Conservation (phyloP, 2,888 invertebrate genomes). For the Furcula furcula region DNA sequence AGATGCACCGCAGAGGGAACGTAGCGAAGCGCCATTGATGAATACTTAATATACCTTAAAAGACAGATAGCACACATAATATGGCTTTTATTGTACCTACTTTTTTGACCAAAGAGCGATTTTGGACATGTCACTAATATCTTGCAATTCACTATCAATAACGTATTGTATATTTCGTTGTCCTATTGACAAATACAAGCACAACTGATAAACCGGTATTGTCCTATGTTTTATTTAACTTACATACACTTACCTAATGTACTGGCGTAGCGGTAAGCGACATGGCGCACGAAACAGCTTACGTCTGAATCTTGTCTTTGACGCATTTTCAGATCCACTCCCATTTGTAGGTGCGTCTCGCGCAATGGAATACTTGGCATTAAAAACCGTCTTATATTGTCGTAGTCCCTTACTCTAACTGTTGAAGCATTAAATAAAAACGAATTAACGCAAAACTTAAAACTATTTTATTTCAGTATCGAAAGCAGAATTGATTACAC, state of each 20-base stretch:
- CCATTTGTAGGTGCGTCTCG: constrained; percentile 54
- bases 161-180: no score
- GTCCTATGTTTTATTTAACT: no score
- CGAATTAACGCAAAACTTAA: no score
- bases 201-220: no score
- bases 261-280: constrained; percentile 50
- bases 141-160: no score
- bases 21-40: constrained; percentile 61
- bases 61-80: no score
- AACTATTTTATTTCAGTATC: no score
- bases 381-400: constrained; percentile 57
- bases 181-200: no score
- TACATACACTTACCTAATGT: constrained; percentile 49
- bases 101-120: no score
- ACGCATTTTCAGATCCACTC: constrained; percentile 49
- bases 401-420: constrained; percentile 65
- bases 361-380: constrained; percentile 62
- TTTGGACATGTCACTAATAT: no score
- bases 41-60: constrained; percentile 56
- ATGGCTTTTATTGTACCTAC: no score
- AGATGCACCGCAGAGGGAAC: constrained; percentile 52
- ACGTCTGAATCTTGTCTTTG: constrained; percentile 66
- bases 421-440: constrained; percentile 3
- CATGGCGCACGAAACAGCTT: constrained; percentile 58
- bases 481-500: no score